Evolutionary conservation across 2,113 vertebrate species (phyloP).

Genomic region (Lutjanus erythropterus): DNA sequence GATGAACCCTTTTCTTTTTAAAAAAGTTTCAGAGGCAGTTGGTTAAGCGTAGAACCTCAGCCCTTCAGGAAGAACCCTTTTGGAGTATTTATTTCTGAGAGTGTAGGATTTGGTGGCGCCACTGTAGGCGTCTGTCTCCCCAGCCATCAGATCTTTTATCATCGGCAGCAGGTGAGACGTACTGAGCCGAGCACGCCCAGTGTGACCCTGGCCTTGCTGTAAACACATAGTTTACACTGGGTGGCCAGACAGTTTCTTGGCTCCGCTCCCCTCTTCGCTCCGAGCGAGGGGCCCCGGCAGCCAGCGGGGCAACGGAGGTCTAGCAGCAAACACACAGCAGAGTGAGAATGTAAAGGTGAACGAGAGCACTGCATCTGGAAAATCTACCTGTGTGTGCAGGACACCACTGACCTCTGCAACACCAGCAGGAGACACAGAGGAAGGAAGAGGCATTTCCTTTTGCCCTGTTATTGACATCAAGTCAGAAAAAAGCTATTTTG

Average conservation of each 20-base stretch:
- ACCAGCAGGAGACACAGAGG: constrained; percentile 1
- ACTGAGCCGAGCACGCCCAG: constrained; percentile 60
- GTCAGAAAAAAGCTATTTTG: constrained; percentile 12
- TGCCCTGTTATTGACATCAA: constrained; percentile 43
- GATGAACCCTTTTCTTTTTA: too few relatives aligned
- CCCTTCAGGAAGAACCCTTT: too few relatives aligned
- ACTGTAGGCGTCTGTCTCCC: not conserved
- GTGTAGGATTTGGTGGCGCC: constrained; percentile 6
- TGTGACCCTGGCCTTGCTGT: constrained; percentile 68
- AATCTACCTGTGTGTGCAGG: constrained; percentile 51
- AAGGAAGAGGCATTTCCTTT: constrained; percentile 36
- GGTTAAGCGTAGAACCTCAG: too few relatives aligned
- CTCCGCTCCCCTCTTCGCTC: constrained; percentile 33
- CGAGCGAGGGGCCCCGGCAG: constrained; percentile 55
- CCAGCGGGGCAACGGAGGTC: constrained; percentile 40
- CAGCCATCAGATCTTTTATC: constrained; percentile 61
- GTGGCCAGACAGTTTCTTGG: constrained; percentile 77
- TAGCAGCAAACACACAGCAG: constrained; percentile 51
- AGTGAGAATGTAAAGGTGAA: constrained; percentile 58
- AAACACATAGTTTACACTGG: constrained; percentile 82
- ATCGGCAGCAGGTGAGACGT: constrained; percentile 66
- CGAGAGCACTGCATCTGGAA: constrained; percentile 53
- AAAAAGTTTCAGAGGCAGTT: too few relatives aligned
- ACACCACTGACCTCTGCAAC: constrained; percentile 40
- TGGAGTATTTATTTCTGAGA: too few relatives aligned